Base-by-base conservation (phyloP, 2,113 vertebrate species). In the Vulpes lagopus region DNA sequence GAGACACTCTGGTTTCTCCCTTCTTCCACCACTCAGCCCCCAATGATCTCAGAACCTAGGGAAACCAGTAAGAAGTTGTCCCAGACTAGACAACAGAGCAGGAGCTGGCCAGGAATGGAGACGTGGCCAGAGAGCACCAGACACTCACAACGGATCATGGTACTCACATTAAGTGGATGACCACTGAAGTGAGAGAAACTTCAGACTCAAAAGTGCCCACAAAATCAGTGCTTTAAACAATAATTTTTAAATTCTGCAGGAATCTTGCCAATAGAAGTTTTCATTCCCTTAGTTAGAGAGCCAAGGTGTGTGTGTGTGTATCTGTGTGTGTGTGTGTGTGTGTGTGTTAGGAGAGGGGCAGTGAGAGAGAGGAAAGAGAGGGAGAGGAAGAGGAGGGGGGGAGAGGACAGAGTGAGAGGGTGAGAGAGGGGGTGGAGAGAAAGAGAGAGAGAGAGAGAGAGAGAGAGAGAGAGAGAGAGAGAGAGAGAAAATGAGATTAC, bases 11-110 rank as follows among this genome's bases (percentile, higher is more conserved):
- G 22, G 14, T 8, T 64, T 69, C 12, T 53, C 16, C 35, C 5
- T 86, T 30, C 10, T n/a, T 76, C 11, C 3, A 19, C 16, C 11
- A n/a, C 8, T 23, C 8, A 5, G 35, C 53, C 15, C 16, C 19
- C 32, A 22, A n/a, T 51, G 30, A 76, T 73, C 11, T 59, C 15
- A 57, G 59, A n/a, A 69, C 6, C 8, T 27, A 32, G 53, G 51
- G 57, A 23, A 49, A n/a, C 8, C 43, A 51, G 2, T 1, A 1
- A 25, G 0, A 0, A 1, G n/a, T 30, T 2, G 16, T 10, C 14
- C 10, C n/a, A 17, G 0, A 2, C 3, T 1, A 5, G 25, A 87
- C 5, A 62, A 16, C 1, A 43, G 27, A 35, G 19, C 25, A 65
- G 55, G 15, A 35, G 8, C 15, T 0, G 2, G 5, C 3, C 51